These are phyloP conservation scores for Trachemys scripta DNA, from an alignment of 2,113 vertebrate genomes.

Conservation along the genomic window DNA sequence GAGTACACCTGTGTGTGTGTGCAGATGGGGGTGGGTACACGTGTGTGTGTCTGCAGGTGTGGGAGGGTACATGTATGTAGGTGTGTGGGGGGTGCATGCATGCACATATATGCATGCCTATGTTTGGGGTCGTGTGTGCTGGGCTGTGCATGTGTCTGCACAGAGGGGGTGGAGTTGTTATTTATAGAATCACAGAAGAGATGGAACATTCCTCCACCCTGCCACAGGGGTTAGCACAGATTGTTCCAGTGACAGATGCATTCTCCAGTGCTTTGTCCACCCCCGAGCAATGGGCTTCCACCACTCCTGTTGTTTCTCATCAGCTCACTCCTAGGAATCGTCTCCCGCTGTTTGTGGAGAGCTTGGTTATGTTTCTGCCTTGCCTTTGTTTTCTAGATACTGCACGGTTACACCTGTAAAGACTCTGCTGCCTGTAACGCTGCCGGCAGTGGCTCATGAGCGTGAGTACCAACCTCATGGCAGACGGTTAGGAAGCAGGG, in stretches of 20 bases:
- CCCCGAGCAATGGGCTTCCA: background rate
- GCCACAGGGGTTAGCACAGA: background rate
- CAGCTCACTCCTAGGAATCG: background rate
- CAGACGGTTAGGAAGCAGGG: background rate
- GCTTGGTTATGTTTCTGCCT: background rate
- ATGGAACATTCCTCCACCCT: background rate
- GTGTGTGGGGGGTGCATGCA: no score
- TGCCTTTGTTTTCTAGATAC: background rate
- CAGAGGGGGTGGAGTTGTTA: background rate
- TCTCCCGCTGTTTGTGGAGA: background rate
- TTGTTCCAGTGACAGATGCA: background rate
- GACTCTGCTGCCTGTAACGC: background rate
- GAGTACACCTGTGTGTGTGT: background rate
- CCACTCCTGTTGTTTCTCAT: background rate
- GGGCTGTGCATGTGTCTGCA: background rate
- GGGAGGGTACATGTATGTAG: background rate
- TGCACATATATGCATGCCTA: background rate
- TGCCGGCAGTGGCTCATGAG: background rate
- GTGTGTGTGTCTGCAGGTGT: no score
- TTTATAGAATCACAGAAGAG: background rate
- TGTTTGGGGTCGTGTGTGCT: background rate
- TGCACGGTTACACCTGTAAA: background rate
- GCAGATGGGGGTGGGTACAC: no score
- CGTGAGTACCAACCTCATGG: background rate
- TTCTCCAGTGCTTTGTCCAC: background rate